Evolutionary conservation across 2,113 vertebrate genomes (phyloP).

Genomic region (Maccullochella peelii): DNA sequence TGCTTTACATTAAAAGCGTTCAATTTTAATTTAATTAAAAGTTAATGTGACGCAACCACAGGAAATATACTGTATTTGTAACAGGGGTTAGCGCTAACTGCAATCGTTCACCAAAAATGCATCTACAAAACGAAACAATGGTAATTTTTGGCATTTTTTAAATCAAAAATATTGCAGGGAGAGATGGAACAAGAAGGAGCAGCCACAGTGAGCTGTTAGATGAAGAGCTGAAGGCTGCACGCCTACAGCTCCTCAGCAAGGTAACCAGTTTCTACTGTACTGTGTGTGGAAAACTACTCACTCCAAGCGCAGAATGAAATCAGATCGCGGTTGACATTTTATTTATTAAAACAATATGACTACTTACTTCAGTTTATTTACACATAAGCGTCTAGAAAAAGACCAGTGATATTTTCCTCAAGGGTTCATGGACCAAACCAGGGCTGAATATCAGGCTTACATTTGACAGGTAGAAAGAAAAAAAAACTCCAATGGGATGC

Average conservation of each 20-base stretch:
- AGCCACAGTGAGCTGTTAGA: background rate
- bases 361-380: background rate
- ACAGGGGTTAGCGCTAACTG: background rate
- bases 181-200: background rate
- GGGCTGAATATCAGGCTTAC: conserved; percentile 26
- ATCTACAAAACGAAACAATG: background rate
- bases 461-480: conserved; percentile 50
- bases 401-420: conserved; percentile 15
- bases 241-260: background rate
- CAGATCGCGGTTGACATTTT: background rate
- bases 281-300: background rate
- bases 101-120: background rate
- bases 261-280: background rate
- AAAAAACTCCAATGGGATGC: conserved; percentile 18
- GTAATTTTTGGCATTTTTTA: background rate
- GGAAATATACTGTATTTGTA: background rate
- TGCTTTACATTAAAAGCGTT: background rate
- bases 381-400: background rate
- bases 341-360: background rate
- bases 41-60: background rate
- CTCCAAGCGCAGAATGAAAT: background rate
- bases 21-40: too few species aligned
- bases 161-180: background rate
- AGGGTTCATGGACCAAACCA: conserved; percentile 10
- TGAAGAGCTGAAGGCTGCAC: background rate